Evolutionary conservation across 2,797 vertebrate species (phyloP).

Genomic region (Hyperoplus immaculatus): DNA sequence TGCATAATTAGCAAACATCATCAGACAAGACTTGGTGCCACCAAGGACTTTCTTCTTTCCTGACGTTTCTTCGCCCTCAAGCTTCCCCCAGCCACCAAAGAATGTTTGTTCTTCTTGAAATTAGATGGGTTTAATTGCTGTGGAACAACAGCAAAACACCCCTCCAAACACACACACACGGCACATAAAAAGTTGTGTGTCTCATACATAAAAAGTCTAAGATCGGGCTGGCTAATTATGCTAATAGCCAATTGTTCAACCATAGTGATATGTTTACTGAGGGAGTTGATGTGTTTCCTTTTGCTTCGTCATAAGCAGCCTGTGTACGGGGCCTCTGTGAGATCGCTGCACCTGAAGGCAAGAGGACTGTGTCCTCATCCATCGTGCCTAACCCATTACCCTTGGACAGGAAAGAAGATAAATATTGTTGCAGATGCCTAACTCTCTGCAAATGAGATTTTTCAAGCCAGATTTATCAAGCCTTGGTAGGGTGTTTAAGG

Average conservation of each 20-base stretch:
- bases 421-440: slow-evolving; percentile 91
- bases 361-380: slow-evolving; percentile 89
- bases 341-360: slow-evolving; percentile 92
- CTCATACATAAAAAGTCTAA: slow-evolving; percentile 83
- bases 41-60: slow-evolving; percentile 87
- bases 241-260: slow-evolving; percentile 96
- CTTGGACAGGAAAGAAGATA: slow-evolving; percentile 94
- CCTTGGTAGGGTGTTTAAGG: slow-evolving; percentile 84
- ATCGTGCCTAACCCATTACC: slow-evolving; percentile 94
- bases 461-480: slow-evolving; percentile 86
- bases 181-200: slow-evolving; percentile 13
- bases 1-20: slow-evolving; percentile 99
- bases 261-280: slow-evolving; percentile 97
- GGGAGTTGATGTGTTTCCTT: slow-evolving; percentile 95
- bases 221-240: slow-evolving; percentile 99
- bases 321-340: slow-evolving; percentile 87
- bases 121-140: slow-evolving; percentile 99
- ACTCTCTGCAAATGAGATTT: slow-evolving; percentile 86
- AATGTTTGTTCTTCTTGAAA: slow-evolving; percentile 99
- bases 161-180: slow-evolving; percentile 49
- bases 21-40: slow-evolving; percentile 94
- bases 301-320: slow-evolving; percentile 95
- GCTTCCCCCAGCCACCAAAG: slow-evolving; percentile 94
- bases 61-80: slow-evolving; percentile 94
- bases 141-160: slow-evolving; percentile 89